phyloP scores from a whole-genome alignment of 1,140 invertebrate genomes.

The Zophobas atratus region DNA sequence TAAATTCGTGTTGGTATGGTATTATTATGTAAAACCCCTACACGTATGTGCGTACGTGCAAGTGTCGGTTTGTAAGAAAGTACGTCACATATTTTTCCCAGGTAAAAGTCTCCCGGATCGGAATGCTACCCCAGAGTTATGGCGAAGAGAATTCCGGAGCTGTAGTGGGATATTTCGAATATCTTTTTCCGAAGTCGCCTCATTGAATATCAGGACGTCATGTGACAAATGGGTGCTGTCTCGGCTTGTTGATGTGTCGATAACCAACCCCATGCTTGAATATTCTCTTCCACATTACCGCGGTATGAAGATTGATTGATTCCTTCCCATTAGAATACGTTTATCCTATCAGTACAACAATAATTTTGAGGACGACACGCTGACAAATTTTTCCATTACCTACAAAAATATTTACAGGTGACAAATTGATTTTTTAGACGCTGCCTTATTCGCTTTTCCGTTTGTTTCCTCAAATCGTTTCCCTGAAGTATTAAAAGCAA shows the following conservation, averaged over 20 bases:
- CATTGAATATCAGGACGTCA: conserved; percentile 53
- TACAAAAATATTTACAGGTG: conserved; percentile 27
- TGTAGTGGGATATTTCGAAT: conserved; percentile 52
- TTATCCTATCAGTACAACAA: conserved; percentile 34
- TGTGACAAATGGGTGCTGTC: conserved; percentile 47
- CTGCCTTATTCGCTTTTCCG: neutral
- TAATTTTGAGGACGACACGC: conserved; percentile 4
- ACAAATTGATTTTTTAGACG: conserved; percentile 20
- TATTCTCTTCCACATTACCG: conserved; percentile 42
- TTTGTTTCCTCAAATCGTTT: conserved; percentile 16
- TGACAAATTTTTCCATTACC: conserved; percentile 31
- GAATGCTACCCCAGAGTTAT: conserved; percentile 52
- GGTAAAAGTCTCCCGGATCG: conserved; percentile 44
- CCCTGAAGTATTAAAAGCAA: conserved; percentile 28
- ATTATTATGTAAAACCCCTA: no score
- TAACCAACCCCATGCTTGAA: conserved; percentile 27
- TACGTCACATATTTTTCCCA: conserved; percentile 17
- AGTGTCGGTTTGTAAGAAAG: conserved; percentile 7
- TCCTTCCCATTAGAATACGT: conserved; percentile 37
- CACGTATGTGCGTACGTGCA: neutral
- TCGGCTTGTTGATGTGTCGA: conserved; percentile 42
- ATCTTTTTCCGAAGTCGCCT: conserved; percentile 52
- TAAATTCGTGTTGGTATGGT: no score
- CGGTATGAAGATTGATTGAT: conserved; percentile 36
- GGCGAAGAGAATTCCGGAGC: conserved; percentile 48